Base-by-base conservation (phyloP, 2,113 vertebrate genomes). In the Erythrolamprus reginae region DNA sequence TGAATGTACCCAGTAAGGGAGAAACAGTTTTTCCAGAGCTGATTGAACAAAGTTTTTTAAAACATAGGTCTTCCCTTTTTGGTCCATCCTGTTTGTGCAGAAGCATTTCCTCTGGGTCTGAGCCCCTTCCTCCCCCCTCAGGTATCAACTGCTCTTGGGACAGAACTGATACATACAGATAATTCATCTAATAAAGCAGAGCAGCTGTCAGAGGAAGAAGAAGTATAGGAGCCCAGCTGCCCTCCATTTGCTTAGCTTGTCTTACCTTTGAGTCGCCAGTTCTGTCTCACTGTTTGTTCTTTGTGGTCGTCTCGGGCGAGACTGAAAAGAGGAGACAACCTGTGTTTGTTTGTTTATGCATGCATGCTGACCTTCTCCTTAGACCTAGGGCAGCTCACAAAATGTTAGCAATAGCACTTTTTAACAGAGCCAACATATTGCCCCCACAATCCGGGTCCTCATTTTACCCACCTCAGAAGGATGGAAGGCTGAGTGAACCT, bases 271-370 rank as follows among this genome's bases (percentile, higher is more conserved):
- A 42, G 91, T 90, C 19, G 91, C 90, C 21, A 94, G 93, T 86
- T 86, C 92, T 5, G 89, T 42, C 89, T 51, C 47, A 45, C 92
- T 91, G 13, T 42, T 53, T 86, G 94, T 96, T 84, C 95, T 93
- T 51, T 88, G 90, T 38, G 98, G 97, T 28, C 98, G 96, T 51
- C 95, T 95, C 1, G 98, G 98, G 53, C 98, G 97, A 90, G 97
- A 97, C 98, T 98, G 45, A 89, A 84, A 28, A 82, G 15, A 91
- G 15, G 89, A 55, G 12, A 55, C 19, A n/a, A 86, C 38, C 38
- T 77, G n/a, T n/a, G n/a, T n/a, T n/a, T n/a, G n/a, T n/a, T n/a
- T n/a, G n/a, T n/a, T n/a, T n/a, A n/a, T n/a, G n/a, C n/a, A n/a
- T n/a, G n/a, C n/a, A n/a, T n/a, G n/a, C n/a, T n/a, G n/a, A n/a